Percentiles rank a stretch among this genome's conserved stretches.
Evolutionary conservation across 2,113 vertebrate species (phyloP).

Genomic region (Urocolius indicus): DNA sequence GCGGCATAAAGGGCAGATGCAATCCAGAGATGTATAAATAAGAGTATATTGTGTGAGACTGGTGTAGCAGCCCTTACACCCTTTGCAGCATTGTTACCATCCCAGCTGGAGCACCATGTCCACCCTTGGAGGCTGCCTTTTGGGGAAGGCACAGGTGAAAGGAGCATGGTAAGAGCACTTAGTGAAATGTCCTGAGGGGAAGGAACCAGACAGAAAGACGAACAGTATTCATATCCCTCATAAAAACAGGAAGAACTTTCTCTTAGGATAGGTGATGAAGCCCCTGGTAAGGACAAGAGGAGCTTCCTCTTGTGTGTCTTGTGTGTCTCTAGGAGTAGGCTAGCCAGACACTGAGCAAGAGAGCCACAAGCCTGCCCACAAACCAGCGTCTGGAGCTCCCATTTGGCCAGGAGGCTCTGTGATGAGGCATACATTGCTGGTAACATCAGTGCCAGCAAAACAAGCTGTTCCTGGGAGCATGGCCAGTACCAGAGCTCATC

Average conservation of each 20-base stretch:
- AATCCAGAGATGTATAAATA: background rate
- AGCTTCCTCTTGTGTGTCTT: rapidly evolving
- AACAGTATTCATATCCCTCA: background rate
- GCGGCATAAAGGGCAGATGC: background rate
- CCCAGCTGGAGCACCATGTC: background rate
- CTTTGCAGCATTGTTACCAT: background rate
- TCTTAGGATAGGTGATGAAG: background rate
- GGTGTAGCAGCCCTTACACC: background rate
- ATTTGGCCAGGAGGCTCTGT: background rate
- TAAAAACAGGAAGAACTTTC: background rate
- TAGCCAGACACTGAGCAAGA: background rate
- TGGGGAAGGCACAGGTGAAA: background rate
- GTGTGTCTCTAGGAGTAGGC: rapidly evolving
- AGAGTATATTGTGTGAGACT: background rate
- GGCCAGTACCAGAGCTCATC: rapidly evolving
- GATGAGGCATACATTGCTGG: background rate
- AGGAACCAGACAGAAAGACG: background rate
- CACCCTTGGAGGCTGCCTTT: background rate
- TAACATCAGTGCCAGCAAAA: background rate
- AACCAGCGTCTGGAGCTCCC: background rate
- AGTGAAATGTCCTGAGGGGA: background rate
- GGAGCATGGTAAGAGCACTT: background rate
- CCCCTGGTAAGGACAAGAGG: background rate
- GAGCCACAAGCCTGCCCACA: background rate
- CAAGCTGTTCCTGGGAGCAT: background rate